Base-by-base conservation (phyloP, 2,797 vertebrate species). In the Xenops minutus region DNA sequence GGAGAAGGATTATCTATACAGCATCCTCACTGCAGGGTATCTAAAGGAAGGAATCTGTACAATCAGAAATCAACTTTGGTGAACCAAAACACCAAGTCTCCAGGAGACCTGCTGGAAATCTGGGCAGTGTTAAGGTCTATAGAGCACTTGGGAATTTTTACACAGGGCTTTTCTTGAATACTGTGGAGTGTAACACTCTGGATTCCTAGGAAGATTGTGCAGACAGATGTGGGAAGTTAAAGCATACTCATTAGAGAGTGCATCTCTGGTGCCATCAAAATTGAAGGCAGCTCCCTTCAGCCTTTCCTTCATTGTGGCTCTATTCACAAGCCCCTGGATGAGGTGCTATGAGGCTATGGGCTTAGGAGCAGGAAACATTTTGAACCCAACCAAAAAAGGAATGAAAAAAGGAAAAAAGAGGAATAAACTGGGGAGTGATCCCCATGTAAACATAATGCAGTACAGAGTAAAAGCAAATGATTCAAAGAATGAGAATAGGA, bases 391-490 rank as follows among this genome's bases (percentile, higher is more conserved):
- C n/a, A 67, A 62, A 85, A 85, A 7, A 88, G 9, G 24, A 54
- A 82, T 83, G 1, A 27, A 51, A 64, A 80, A 36, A n/a, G 7
- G 7, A 49, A 41, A 20, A 66, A 49, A 27, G 7, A 21, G 23
- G 7, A 78, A 34, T 37, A 59, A 87, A 90, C 41, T 87, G 66
- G 27, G 0, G 1, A 94, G 75, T 75, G 37, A 74, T 36, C 51
- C 51, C 73, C n/a, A 7, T n/a, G n/a, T 62, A 88, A 93, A 95
- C 87, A 67, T 5, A 62, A 93, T 46, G 20, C 15, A 41, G 46
- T 61, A 44, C 36, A 69, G 81, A 76, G 73, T 27, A 74, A 64
- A 68, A 96, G 91, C 61, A 69, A 89, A 93, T 69, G 44, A 92
- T 81, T 82, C 36, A 61, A 48, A 30, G 26, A 81, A 63, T 58